Conservation (phyloP, 1,140 invertebrate genomes). For the Augochlora pura region DNA sequence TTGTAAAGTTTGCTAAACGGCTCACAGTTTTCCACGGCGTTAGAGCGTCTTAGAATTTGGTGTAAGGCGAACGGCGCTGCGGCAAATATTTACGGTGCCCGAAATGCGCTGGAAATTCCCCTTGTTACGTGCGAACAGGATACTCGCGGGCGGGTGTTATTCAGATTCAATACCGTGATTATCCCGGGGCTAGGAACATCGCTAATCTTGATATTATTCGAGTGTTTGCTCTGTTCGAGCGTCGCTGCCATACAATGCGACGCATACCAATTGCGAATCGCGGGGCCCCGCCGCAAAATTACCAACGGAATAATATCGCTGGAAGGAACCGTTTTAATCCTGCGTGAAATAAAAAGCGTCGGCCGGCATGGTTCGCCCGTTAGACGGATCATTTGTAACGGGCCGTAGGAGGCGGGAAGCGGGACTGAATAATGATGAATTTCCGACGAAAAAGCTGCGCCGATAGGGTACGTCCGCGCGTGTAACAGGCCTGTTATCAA, state of each 20-base stretch:
- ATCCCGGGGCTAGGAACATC: background rate
- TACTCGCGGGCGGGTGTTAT: background rate
- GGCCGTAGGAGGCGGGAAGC: background rate
- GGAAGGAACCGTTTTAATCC: too few species aligned
- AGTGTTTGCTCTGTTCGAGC: too few species aligned
- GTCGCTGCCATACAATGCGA: too few species aligned
- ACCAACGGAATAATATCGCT: too few species aligned
- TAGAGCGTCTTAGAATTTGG: too few species aligned
- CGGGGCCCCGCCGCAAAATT: too few species aligned
- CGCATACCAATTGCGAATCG: too few species aligned
- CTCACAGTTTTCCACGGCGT: too few species aligned
- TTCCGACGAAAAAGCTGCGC: background rate
- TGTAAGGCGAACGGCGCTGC: too few species aligned
- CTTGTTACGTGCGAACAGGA: background rate
- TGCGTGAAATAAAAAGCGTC: too few species aligned
- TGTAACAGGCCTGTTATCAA: slow-evolving; percentile 7
- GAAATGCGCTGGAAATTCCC: background rate
- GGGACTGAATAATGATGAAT: background rate
- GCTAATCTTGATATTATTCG: background rate
- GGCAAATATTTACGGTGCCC: background rate
- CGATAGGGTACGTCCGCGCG: background rate
- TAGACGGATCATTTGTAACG: background rate
- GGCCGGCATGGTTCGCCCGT: too few species aligned
- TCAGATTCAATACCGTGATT: background rate
- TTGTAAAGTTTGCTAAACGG: too few species aligned